These are phyloP conservation scores for Antheraea mylitta DNA, from an alignment of 1,140 invertebrate species.

Conservation along the genomic window DNA sequence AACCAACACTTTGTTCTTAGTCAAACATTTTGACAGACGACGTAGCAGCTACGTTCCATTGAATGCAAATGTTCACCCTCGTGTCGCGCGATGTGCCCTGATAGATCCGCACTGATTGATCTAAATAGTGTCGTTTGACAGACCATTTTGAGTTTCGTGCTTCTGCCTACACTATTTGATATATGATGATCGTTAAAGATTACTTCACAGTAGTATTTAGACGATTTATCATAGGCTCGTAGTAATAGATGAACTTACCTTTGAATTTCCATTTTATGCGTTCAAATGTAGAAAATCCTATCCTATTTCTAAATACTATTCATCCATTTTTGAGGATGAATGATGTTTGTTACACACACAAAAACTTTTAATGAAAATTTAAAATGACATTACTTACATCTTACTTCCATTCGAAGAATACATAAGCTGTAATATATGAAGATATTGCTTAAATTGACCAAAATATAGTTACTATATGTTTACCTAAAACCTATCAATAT, in stretches of 20 bases:
- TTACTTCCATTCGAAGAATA: too few species aligned
- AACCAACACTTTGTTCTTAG: slow-evolving; percentile 29
- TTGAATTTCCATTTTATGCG: neutral
- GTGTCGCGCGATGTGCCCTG: slow-evolving; percentile 41
- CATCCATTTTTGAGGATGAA: too few species aligned
- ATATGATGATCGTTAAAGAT: neutral
- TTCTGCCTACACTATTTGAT: neutral
- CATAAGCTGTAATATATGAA: too few species aligned
- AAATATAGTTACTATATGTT: too few species aligned
- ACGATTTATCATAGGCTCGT: neutral
- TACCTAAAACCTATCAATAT: too few species aligned
- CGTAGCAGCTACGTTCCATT: slow-evolving; percentile 47
- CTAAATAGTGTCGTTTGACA: slow-evolving; percentile 30
- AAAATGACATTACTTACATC: too few species aligned
- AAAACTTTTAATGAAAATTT: too few species aligned
- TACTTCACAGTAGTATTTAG: neutral
- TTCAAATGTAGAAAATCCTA: neutral
- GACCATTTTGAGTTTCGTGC: neutral
- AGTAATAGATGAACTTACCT: neutral
- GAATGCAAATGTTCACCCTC: slow-evolving; percentile 73
- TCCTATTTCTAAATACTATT: too few species aligned
- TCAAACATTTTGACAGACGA: slow-evolving; percentile 46
- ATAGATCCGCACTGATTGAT: slow-evolving; percentile 61
- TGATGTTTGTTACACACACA: too few species aligned
- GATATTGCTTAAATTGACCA: too few species aligned